Conservation (phyloP, 1,140 invertebrate genomes). For the Trichogramma pretiosum region DNA sequence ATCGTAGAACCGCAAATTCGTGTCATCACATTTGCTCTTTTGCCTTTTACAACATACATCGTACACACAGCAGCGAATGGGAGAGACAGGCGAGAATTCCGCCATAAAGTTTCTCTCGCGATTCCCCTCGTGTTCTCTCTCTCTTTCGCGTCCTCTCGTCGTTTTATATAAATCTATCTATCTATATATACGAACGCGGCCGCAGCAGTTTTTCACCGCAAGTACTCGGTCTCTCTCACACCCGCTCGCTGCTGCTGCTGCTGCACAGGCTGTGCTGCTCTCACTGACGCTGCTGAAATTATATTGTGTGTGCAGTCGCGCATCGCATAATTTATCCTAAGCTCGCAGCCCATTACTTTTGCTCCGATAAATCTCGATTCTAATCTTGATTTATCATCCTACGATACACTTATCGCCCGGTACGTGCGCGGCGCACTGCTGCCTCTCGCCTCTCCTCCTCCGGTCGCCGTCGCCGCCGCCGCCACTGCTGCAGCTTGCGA, state of each 20-base stretch:
- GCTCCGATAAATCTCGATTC: conserved; percentile 20
- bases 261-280: not conserved
- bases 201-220: not conserved
- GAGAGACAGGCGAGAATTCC: no score
- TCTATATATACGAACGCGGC: no score
- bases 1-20: no score
- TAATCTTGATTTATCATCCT: conserved; percentile 19
- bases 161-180: not conserved
- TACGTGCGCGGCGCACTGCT: not conserved
- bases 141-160: not conserved
- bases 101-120: no score
- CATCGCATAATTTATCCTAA: conserved; percentile 14
- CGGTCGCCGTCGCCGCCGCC: no score
- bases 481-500: no score
- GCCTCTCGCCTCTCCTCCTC: not conserved
- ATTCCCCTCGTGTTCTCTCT: no score
- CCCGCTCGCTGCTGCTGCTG: not conserved
- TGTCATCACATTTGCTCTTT: no score
- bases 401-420: conserved; percentile 16
- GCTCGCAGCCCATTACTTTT: conserved; percentile 13
- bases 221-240: not conserved
- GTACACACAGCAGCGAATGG: no score
- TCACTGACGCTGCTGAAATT: not conserved
- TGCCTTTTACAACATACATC: no score
- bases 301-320: no score